Evolutionary conservation across 1,140 invertebrate species (phyloP), one percentile per base, ranked within the genome.

Genomic region (Drosophila hydei): DNA sequence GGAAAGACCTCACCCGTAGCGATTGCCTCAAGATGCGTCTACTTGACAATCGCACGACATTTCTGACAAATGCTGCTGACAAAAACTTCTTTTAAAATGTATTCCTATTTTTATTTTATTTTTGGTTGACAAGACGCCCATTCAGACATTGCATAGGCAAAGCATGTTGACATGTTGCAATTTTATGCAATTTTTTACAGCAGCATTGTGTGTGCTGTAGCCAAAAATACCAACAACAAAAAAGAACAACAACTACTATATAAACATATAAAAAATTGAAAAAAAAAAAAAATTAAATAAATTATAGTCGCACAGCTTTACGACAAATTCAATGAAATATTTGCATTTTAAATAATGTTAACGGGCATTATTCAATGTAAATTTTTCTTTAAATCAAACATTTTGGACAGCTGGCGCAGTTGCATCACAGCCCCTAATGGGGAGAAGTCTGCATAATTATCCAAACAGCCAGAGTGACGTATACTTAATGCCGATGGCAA

Each of bases 261-360:
- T 43, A 61, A 45, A 45, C n/a, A n/a, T n/a, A n/a, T n/a, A 58
- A 36, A n/a, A 11, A 23, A 27, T 14, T 30, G 33, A 54, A 4
- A 38, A 45, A 21, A 47, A 63, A 47, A 52, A 30, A 54, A 70
- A 62, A 60, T 58, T 40, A 73, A 73, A 73, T 73, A 85, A 81
- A 85, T 85, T 87, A 87, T 77, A 77, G 64, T 81, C 71, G 74
- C 81, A 60, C 76, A 85, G 70, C 76, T 77, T 69, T 71, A 62
- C 67, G 81, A 85, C 81, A 85, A 85, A 85, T 85, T 85, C 81
- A 87, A 87, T 85, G 67, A 54, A 75, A 81, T 81, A 85, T 85
- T 76, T 81, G 81, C 81, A 85, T 87, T 85, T 85, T 85, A 85
- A 85, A 85, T 85, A 88, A 85, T 87, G 55, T 70, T 69, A 72